Evolutionary conservation across 2,888 invertebrate genomes (phyloP).

Genomic region (Limnephilus lunatus): DNA sequence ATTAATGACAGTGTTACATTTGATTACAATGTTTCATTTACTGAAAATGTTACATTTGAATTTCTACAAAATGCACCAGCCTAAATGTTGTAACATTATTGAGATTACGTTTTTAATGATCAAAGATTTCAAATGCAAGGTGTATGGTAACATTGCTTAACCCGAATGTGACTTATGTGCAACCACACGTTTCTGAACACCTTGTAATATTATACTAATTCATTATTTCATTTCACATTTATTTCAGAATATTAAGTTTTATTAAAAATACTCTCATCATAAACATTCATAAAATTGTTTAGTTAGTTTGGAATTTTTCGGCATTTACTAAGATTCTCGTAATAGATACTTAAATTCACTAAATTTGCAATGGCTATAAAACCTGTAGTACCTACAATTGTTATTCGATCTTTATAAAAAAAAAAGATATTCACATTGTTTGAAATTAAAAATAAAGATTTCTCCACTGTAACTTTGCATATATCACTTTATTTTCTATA

Average conservation of each 20-base stretch:
- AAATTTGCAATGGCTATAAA: neutral
- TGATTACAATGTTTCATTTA: too few relatives aligned
- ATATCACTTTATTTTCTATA: neutral
- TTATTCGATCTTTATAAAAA: neutral
- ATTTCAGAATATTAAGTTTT: neutral
- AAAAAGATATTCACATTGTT: neutral
- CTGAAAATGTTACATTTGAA: too few relatives aligned
- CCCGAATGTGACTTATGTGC: neutral
- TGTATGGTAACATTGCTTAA: neutral
- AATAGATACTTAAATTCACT: neutral
- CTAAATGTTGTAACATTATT: neutral
- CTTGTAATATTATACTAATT: neutral
- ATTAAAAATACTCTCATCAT: neutral
- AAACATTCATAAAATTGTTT: neutral
- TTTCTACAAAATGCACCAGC: too few relatives aligned
- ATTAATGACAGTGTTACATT: too few relatives aligned
- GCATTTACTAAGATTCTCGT: neutral
- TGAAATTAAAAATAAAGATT: neutral
- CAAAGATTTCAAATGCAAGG: neutral
- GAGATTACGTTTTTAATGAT: neutral
- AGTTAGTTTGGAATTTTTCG: neutral
- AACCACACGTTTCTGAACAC: neutral
- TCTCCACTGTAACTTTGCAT: neutral
- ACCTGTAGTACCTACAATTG: neutral
- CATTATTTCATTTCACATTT: neutral